Evolutionary conservation across 37 sponge, comb jelly and placozoan species (phyloP).

Genomic region (Oopsacas minuta): DNA sequence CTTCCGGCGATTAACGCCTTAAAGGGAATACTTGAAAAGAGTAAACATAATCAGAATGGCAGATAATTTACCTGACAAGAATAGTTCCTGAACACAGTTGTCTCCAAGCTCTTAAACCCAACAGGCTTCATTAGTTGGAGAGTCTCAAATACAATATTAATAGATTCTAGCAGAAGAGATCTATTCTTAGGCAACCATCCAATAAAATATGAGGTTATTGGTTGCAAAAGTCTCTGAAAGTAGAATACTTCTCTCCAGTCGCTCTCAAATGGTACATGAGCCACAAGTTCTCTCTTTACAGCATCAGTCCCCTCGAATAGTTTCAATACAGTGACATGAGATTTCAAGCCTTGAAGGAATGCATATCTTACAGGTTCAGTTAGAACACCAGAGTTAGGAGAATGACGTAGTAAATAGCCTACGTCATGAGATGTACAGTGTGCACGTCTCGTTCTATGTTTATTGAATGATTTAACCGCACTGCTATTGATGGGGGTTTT

Average conservation of each 20-base stretch:
- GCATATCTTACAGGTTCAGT: background rate
- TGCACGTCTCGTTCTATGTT: background rate
- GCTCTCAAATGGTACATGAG: background rate
- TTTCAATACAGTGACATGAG: background rate
- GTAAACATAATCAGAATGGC: background rate
- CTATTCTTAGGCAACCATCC: background rate
- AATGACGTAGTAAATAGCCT: background rate
- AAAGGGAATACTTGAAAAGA: no score
- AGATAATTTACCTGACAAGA: background rate
- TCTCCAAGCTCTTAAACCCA: background rate
- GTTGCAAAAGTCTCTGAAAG: background rate
- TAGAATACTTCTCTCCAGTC: background rate
- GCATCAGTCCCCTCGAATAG: background rate
- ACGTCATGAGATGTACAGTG: background rate
- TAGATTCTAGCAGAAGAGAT: background rate
- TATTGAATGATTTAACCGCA: background rate
- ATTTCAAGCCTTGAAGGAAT: background rate
- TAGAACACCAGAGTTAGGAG: background rate
- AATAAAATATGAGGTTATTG: background rate
- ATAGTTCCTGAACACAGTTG: background rate
- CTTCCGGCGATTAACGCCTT: no score
- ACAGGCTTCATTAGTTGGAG: background rate
- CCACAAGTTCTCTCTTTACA: background rate
- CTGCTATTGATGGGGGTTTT: background rate
- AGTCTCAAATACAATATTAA: background rate